phyloP scores from a whole-genome alignment of 2,113 vertebrate genomes.

The Ifrita kowaldi region DNA sequence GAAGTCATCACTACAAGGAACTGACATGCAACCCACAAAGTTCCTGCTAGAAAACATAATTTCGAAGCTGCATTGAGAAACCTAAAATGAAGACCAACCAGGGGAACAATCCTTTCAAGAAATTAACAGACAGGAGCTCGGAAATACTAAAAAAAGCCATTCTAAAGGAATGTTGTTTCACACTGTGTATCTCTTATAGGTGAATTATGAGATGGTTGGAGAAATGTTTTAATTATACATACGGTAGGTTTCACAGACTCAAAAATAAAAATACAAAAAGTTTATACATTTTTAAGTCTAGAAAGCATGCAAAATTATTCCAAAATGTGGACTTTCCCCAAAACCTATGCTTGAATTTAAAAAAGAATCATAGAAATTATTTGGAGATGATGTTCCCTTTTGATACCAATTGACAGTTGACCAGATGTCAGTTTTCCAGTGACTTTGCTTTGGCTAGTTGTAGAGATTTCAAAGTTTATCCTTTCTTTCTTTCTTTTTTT shows the following conservation, averaged over 20 bases:
- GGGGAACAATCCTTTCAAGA: background rate
- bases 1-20: background rate
- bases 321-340: background rate
- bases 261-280: background rate
- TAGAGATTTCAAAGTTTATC: background rate
- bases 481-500: background rate
- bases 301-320: background rate
- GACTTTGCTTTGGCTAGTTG: background rate
- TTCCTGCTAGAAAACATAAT: background rate
- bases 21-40: background rate
- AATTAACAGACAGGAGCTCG: background rate
- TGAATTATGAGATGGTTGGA: background rate
- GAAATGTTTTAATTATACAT: background rate
- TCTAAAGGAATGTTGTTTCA: background rate
- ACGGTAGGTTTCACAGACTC: rapidly evolving
- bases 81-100: background rate
- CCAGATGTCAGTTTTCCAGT: background rate
- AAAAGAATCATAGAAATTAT: background rate
- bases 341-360: background rate
- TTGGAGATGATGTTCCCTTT: background rate
- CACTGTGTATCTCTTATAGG: background rate
- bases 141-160: background rate
- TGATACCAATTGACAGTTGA: background rate
- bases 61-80: background rate
- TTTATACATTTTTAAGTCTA: background rate